Evolutionary conservation across 2,797 vertebrate genomes (phyloP), one percentile per base, ranked within the genome.

Genomic region (Anguilla megastoma): DNA sequence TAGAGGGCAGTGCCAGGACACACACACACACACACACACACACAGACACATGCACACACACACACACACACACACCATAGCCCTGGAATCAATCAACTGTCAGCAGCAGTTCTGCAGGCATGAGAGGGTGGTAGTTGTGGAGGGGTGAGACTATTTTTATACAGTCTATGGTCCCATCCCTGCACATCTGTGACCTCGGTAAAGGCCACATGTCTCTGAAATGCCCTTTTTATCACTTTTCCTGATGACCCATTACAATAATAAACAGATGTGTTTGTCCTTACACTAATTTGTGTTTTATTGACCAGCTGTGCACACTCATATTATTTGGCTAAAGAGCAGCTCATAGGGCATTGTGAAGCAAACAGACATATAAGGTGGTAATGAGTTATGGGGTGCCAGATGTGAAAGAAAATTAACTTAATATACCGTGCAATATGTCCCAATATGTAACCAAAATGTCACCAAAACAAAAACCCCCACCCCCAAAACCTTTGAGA

Each of bases 81-180:
- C 89, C 89, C 87, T 66, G 86, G 91, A 93, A 95, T 95, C 94
- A 94, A 95, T 96, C 94, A 94, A 89, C 90, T 87, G 90, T 93
- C 90, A 91, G 90, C 86, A 88, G 79, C 41, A n/a, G 79, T 36
- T 88, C 91, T 66, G 84, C 86, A 86, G 63, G 76, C 21, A 82
- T 45, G 41, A 50, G 10, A 30, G 41, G 79, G 16, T 41, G 1
- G 74, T 79, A 21, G 74, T 79, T 79, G 1, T 18, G 3, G 4
- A 21, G 36, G 16, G 36, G 74, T 18, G 33, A 16, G 74, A 18
- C 54, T 56, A 45, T 45, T 45, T 45, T 45, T 45, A 45, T 45
- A 45, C 41, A 45, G 41, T 45, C 41, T 45, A 45, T 45, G 18
- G 27, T 41, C 74, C 36, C 74, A 18, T 36, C 36, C 74, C 30